A percentile compares a stretch with the other conserved stretches of the same genome.
Evolutionary conservation across 92 coral and sea anemone species (phyloP).

Genomic region (Hydrozoanthus gracilis): DNA sequence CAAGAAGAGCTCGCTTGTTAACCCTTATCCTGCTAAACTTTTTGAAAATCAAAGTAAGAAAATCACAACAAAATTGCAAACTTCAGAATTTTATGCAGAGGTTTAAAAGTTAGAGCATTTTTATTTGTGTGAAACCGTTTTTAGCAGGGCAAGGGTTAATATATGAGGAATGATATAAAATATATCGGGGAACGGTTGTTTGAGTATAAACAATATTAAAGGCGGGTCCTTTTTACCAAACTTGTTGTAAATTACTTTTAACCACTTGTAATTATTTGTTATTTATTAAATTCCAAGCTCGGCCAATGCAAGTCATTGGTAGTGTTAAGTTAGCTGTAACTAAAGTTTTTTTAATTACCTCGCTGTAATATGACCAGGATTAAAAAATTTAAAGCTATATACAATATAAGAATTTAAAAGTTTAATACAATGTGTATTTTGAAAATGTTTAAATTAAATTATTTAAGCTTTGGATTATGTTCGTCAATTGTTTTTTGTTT

Average conservation of each 20-base stretch:
- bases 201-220: conserved; percentile 1
- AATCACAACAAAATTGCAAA: too few species aligned
- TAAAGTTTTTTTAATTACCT: neutral
- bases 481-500: neutral
- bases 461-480: conserved; percentile 1
- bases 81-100: too few species aligned
- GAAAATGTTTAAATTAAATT: conserved; percentile 7
- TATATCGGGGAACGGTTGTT: neutral
- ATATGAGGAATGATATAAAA: neutral
- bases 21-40: too few species aligned
- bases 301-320: neutral
- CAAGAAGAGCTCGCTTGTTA: too few species aligned
- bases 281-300: neutral
- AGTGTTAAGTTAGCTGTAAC: too few species aligned
- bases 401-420: neutral
- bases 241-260: neutral
- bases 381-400: conserved; percentile 9
- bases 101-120: too few species aligned
- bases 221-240: conserved; percentile 39
- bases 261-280: neutral
- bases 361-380: neutral
- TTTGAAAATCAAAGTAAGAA: too few species aligned
- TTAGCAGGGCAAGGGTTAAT: neutral
- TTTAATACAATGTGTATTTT: conserved; percentile 25
- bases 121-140: neutral